Evolutionary conservation across 2,888 invertebrate genomes (phyloP).

Genomic region (Teleogryllus oceanicus): DNA sequence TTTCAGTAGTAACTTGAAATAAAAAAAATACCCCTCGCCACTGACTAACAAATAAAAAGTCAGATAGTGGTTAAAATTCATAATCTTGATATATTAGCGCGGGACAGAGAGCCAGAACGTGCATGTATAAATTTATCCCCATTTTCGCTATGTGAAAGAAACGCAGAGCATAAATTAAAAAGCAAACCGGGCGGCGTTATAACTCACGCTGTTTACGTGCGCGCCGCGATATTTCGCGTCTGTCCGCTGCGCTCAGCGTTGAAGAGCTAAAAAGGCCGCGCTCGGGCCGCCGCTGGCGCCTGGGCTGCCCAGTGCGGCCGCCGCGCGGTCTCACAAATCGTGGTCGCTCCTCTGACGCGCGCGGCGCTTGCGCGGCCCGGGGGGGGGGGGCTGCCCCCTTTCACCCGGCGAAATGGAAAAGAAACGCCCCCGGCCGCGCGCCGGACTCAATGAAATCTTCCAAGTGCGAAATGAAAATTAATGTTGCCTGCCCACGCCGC

Average conservation of each 20-base stretch:
- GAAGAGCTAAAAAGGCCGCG: not conserved
- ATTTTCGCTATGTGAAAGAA: not conserved
- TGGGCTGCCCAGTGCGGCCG: too few relatives aligned
- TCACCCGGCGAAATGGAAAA: too few relatives aligned
- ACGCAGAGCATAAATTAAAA: constrained; percentile 18
- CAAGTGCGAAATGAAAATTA: too few relatives aligned
- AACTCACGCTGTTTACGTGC: constrained; percentile 18
- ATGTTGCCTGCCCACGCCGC: too few relatives aligned
- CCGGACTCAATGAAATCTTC: too few relatives aligned
- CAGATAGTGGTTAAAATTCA: constrained; percentile 18
- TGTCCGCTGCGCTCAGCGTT: not conserved
- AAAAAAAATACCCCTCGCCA: not conserved
- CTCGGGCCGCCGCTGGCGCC: too few relatives aligned
- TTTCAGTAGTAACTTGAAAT: not conserved
- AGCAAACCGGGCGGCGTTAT: constrained; percentile 2
- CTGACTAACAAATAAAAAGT: constrained; percentile 9
- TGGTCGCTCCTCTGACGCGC: too few relatives aligned
- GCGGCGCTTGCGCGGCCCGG: too few relatives aligned
- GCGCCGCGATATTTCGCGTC: not conserved
- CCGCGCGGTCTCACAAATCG: too few relatives aligned
- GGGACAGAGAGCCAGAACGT: not conserved
- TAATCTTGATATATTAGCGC: constrained; percentile 18
- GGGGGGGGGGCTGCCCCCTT: too few relatives aligned
- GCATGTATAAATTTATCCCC: constrained; percentile 18
- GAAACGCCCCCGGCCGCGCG: too few relatives aligned